Percentiles rank a stretch among this genome's conserved stretches.
Conservation (phyloP, 2,797 vertebrate genomes). For the Nasua narica region DNA sequence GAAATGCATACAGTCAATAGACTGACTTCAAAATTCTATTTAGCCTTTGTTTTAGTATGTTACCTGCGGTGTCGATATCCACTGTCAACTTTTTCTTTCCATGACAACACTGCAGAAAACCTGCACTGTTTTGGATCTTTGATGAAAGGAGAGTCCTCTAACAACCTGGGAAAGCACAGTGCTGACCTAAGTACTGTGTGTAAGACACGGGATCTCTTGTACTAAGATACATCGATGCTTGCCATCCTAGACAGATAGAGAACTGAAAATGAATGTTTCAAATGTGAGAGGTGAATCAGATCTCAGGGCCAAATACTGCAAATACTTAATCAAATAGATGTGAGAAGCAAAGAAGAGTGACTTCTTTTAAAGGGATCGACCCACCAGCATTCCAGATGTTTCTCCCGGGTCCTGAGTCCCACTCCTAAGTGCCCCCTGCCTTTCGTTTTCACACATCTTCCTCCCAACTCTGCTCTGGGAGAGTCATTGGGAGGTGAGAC, state of each 20-base stretch:
- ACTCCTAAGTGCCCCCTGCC: rapidly evolving
- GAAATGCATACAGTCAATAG: background rate
- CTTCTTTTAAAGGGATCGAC: background rate
- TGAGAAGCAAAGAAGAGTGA: background rate
- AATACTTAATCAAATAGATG: background rate
- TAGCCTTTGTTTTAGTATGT: background rate
- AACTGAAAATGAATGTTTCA: background rate
- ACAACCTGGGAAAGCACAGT: background rate
- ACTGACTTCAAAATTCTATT: background rate
- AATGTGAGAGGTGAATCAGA: background rate
- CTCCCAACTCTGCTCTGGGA: background rate
- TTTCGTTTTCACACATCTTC: background rate
- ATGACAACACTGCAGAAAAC: too few species aligned
- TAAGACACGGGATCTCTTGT: background rate
- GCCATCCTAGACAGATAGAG: rapidly evolving
- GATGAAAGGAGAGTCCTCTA: background rate
- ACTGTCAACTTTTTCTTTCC: background rate
- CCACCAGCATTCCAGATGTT: rapidly evolving
- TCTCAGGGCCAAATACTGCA: too few species aligned
- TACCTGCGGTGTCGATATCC: rapidly evolving
- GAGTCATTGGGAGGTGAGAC: background rate
- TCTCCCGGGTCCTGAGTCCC: too few species aligned
- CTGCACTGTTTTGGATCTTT: background rate
- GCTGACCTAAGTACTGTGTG: background rate
- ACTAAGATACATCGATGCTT: background rate